Evolutionary conservation across 2,797 vertebrate species (phyloP).

Genomic region (Periparus ater): DNA sequence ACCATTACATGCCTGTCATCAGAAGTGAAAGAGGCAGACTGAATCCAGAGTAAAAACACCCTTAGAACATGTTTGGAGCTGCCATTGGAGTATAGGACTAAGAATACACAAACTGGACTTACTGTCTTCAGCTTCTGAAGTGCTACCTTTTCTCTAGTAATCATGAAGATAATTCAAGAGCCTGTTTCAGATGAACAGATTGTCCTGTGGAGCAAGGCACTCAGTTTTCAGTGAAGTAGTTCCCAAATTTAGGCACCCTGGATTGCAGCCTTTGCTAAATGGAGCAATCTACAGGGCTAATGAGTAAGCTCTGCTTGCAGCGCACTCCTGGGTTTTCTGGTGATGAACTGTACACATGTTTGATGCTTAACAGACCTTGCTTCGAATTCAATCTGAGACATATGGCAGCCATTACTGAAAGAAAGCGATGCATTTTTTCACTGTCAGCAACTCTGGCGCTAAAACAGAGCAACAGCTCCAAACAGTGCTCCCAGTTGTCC

Average conservation of each 20-base stretch:
- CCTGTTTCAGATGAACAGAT: neutral
- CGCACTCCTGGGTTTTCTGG: neutral
- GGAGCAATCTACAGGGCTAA: neutral
- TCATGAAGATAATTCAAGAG: neutral
- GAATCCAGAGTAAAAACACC: neutral
- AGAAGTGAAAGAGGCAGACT: neutral
- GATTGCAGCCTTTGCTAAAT: neutral
- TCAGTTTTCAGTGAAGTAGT: neutral
- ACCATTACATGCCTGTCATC: neutral
- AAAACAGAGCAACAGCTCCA: slow-evolving; percentile 9
- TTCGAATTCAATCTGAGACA: neutral
- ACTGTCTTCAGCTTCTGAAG: neutral
- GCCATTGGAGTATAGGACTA: neutral
- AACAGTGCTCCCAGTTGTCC: neutral
- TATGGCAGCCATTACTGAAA: slow-evolving; percentile 40
- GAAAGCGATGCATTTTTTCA: neutral
- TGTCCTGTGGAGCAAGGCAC: neutral
- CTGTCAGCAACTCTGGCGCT: neutral
- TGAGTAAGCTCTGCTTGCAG: neutral
- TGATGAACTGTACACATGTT: slow-evolving; percentile 3
- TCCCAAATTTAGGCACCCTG: neutral
- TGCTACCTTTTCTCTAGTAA: neutral
- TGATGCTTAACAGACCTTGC: slow-evolving; percentile 42
- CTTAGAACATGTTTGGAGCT: neutral
- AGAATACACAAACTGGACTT: neutral